Conservation (phyloP, 1,140 invertebrate genomes). For the Leptestheria dahalacensis region DNA sequence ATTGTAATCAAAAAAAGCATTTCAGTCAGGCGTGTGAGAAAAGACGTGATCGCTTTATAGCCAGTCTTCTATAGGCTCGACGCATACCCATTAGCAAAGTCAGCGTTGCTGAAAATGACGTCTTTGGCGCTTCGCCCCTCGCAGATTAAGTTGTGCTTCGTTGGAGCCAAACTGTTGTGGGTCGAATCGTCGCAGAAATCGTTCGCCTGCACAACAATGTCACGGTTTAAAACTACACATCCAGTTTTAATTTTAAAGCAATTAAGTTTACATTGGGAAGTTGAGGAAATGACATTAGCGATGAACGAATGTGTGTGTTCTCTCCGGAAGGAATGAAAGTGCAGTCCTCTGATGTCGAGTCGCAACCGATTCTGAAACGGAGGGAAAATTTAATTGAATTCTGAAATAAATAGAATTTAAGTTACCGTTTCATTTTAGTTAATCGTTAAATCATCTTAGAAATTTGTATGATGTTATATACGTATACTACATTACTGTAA, state of each 20-base stretch:
- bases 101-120: conserved; percentile 40
- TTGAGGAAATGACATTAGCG: neutral
- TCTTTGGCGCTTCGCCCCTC: conserved; percentile 41
- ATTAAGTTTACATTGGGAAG: neutral
- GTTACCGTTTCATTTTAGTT: too few relatives aligned
- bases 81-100: conserved; percentile 29
- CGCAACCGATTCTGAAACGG: neutral
- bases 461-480: too few relatives aligned
- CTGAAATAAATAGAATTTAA: too few relatives aligned
- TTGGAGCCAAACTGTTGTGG: conserved; percentile 44
- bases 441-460: too few relatives aligned
- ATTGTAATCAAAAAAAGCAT: neutral
- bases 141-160: conserved; percentile 51
- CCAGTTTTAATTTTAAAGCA: too few relatives aligned
- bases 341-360: neutral
- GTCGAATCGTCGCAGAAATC: conserved; percentile 43
- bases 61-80: too few relatives aligned
- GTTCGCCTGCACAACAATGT: conserved; percentile 32
- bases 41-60: too few relatives aligned
- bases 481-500: too few relatives aligned
- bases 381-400: too few relatives aligned
- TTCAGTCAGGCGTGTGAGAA: neutral
- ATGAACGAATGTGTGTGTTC: neutral
- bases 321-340: neutral
- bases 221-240: too few relatives aligned